phyloP scores from a whole-genome alignment of 2,797 vertebrate genomes.

The Pyrocephalus nanus region DNA sequence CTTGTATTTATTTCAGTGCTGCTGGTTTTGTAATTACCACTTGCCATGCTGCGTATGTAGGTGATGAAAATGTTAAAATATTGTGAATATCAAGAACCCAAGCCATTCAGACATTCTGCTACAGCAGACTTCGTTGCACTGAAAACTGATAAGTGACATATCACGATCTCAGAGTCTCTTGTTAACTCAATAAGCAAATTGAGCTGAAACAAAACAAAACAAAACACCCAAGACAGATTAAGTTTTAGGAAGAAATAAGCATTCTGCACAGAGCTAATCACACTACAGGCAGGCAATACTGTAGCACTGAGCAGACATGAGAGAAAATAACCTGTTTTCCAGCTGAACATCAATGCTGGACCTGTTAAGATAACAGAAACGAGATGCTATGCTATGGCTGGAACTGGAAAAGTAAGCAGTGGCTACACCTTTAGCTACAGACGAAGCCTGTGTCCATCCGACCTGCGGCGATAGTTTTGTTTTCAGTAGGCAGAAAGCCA shows the following conservation, averaged over 20 bases:
- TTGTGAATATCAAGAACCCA: constrained; percentile 2
- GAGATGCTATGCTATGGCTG: background rate
- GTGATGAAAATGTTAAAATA: constrained; percentile 32
- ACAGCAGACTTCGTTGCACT: background rate
- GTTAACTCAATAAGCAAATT: constrained; percentile 38
- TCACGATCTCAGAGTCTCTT: constrained; percentile 7
- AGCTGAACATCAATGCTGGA: background rate
- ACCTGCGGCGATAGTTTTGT: background rate
- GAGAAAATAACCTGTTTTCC: background rate
- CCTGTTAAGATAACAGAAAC: background rate
- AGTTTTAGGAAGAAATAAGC: background rate
- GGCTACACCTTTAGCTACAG: background rate
- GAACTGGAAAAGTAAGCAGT: background rate
- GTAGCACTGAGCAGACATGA: background rate
- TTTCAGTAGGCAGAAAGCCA: background rate
- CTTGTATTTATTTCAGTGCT: background rate
- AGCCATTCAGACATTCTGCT: constrained; percentile 28
- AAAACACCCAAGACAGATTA: background rate
- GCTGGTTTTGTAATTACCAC: background rate
- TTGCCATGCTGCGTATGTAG: background rate
- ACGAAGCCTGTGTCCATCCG: fast-evolving
- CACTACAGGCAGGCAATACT: background rate
- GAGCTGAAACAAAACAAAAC: constrained; percentile 37
- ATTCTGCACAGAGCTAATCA: background rate
- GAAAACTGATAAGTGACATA: constrained; percentile 41